Evolutionary conservation across 2,113 vertebrate genomes (phyloP).

Genomic region (Dendropsophus ebraccatus): DNA sequence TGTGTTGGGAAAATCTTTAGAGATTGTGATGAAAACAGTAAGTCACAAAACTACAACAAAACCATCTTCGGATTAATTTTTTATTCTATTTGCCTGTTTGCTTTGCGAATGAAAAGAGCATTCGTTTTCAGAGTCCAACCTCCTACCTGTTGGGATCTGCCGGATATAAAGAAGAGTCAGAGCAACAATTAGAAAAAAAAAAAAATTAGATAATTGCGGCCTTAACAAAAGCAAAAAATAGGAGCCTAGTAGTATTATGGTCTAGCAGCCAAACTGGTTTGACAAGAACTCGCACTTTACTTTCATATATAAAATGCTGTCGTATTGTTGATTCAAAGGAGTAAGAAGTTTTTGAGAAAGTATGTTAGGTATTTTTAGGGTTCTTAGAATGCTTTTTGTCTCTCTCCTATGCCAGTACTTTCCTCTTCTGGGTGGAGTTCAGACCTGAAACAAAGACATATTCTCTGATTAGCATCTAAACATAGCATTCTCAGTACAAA

Average conservation of each 20-base stretch:
- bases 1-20: slow-evolving; percentile 35
- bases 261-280: slow-evolving; percentile 15
- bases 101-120: slow-evolving; percentile 42
- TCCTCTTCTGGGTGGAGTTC: slow-evolving; percentile 64
- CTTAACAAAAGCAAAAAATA: not conserved
- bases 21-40: slow-evolving; percentile 42
- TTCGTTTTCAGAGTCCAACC: not conserved
- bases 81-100: slow-evolving; percentile 16
- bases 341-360: slow-evolving; percentile 1
- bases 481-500: slow-evolving; percentile 70
- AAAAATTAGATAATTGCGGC: not conserved
- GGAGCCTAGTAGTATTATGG: not conserved
- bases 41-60: slow-evolving; percentile 25
- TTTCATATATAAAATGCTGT: not conserved
- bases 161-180: not conserved
- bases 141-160: not conserved
- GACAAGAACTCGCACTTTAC: not conserved
- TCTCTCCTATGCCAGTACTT: slow-evolving; percentile 39
- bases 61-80: slow-evolving; percentile 18
- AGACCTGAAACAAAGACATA: slow-evolving; percentile 71
- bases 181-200: not conserved
- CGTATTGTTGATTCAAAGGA: not conserved
- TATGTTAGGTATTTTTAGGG: slow-evolving; percentile 38
- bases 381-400: slow-evolving; percentile 46
- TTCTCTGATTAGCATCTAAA: slow-evolving; percentile 78